Conservation (phyloP, 2,113 vertebrate species). For the Cercopithecus mona region DNA sequence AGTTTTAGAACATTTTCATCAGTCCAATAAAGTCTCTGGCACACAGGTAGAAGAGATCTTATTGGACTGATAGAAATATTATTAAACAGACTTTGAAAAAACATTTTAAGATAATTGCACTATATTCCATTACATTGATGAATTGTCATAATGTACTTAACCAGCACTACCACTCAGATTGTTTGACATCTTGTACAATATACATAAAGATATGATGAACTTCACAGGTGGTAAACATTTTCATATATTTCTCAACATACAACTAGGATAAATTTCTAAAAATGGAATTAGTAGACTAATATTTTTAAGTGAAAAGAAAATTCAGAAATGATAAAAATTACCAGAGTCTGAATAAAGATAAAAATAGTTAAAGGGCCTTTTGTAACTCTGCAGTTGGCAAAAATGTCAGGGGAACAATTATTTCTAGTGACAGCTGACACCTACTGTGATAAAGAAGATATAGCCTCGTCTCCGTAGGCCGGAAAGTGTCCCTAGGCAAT, state of each 20-base stretch:
- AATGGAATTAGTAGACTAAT: not conserved
- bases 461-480: not conserved
- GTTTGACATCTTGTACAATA: not conserved
- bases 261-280: not conserved
- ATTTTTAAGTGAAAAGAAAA: not conserved
- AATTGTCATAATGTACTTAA: not conserved
- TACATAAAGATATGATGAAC: not conserved
- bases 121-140: not conserved
- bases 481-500: not conserved
- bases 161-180: not conserved
- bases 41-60: not conserved
- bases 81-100: not conserved
- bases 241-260: not conserved
- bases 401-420: slow-evolving; percentile 18
- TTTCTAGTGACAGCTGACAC: not conserved
- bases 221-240: not conserved
- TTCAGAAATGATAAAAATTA: not conserved
- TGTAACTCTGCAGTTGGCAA: not conserved
- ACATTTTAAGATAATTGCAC: not conserved
- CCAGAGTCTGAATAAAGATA: not conserved
- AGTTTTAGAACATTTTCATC: not conserved
- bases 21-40: not conserved
- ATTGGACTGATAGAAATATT: not conserved
- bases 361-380: not conserved
- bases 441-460: not conserved